These are phyloP conservation scores for Ceratothoa steindachneri DNA, from an alignment of 2,888 invertebrate species.

Conservation along the genomic window DNA sequence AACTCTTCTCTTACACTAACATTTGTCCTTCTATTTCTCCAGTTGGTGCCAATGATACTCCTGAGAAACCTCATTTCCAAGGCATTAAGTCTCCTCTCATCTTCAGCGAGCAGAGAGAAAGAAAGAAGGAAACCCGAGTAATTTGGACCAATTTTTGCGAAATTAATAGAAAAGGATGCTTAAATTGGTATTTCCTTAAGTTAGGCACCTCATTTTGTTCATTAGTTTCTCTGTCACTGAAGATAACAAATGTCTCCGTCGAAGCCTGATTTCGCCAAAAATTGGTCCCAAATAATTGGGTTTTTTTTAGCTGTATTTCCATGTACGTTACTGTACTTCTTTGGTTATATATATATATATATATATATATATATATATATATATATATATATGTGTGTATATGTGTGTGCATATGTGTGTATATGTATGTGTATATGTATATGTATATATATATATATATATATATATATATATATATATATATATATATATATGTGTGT, in stretches of 20 bases:
- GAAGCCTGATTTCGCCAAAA: no score
- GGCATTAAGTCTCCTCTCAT: no score
- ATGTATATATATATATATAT: conserved; percentile 10
- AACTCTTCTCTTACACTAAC: no score
- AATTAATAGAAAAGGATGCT: not conserved
- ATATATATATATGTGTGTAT: conserved; percentile 16
- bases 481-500: conserved; percentile 9
- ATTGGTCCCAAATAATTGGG: not conserved
- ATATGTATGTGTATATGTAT: not conserved
- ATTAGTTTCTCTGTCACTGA: no score
- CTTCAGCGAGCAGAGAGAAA: no score
- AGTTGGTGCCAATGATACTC: not conserved
- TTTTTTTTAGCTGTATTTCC: not conserved
- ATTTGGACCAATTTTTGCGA: not conserved
- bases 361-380: conserved; percentile 18
- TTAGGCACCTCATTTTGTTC: not conserved
- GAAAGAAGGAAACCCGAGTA: not conserved
- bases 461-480: conserved; percentile 6
- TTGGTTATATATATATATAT: no score
- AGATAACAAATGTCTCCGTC: no score
- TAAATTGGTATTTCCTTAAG: not conserved
- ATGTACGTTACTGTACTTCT: no score
- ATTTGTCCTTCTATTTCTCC: no score
- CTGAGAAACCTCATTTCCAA: no score
- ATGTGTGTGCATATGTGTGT: conserved; percentile 4